Base-by-base conservation (phyloP, 2,888 invertebrate species). In the Copidosoma aretas region DNA sequence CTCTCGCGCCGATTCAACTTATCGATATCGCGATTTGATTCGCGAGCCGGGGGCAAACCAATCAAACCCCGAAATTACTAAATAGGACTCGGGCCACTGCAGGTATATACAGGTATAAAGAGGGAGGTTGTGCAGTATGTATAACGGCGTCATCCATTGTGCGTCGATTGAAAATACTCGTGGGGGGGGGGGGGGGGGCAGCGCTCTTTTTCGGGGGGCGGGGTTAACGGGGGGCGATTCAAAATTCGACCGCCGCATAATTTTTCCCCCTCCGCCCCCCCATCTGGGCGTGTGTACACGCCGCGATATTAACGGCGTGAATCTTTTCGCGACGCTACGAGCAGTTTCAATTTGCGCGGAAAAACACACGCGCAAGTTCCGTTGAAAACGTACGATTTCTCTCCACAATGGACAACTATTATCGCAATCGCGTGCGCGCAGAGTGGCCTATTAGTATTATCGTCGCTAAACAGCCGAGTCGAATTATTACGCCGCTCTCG, bases 171-270 rank as follows among this genome's bases (percentile, higher is more conserved):
- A 67, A 67, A 67, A 64, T 70, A 60, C 60, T 64, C n/a, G n/a
- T n/a, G n/a, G n/a, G n/a, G n/a, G n/a, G n/a, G n/a, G n/a, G n/a
- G n/a, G 49, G 49, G 52, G 39, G 46, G 41, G 24, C 56, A 22
- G 32, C 66, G 60, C 66, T 70, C 66, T 54, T 51, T 70, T 67
- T 70, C 52, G 63, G 57, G 51, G 15, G 8, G 12, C 46, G 54
- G 22, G 21, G 41, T 60, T 64, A 71, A 68, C 62, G 59, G 68
- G 59, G 67, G 64, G 66, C 52, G 71, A 68, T 67, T 70, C 71
- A 63, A 73, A 71, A 71, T 71, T 71, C 67, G 68, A 73, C 64
- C 64, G 68, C 70, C 70, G 60, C 64, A 19, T 64, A 60, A 72
- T 71, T 73, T 73, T 72, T 19, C 52, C 19, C 12, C 12, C 12